Evolutionary conservation across 2,113 vertebrate species (phyloP).

Genomic region (Coptodon bakossiorum): DNA sequence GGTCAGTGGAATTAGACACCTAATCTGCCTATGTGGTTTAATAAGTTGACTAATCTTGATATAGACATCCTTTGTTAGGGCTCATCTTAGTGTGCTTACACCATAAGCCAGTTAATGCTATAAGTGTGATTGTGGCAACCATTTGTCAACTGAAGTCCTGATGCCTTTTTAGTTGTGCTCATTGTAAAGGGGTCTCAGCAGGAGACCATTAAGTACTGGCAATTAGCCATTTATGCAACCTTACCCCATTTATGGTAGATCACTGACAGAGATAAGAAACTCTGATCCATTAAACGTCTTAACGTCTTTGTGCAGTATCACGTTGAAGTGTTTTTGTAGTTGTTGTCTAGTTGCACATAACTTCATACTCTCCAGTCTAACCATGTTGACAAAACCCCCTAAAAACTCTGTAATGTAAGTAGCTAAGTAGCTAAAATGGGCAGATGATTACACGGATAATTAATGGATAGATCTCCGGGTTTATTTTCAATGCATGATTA

Average conservation of each 20-base stretch:
- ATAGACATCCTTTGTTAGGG: slow-evolving; percentile 70
- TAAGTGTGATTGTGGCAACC: slow-evolving; percentile 60
- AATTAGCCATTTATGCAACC: slow-evolving; percentile 44
- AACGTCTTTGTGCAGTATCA: slow-evolving; percentile 1
- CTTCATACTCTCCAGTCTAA: neutral
- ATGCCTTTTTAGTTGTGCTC: slow-evolving; percentile 20
- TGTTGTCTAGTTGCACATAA: neutral
- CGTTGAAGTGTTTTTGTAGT: neutral
- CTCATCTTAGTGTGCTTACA: slow-evolving; percentile 62
- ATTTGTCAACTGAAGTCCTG: slow-evolving; percentile 39
- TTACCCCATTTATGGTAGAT: slow-evolving; percentile 1
- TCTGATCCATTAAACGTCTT: slow-evolving; percentile 54
- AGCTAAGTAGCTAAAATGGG: neutral
- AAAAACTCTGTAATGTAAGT: fast-evolving
- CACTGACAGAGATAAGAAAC: slow-evolving; percentile 34
- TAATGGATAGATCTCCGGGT: fast-evolving
- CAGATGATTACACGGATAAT: neutral
- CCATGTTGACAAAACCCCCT: neutral
- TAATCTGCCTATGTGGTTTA: slow-evolving; percentile 84
- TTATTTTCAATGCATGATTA: neutral
- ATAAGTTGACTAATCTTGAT: slow-evolving; percentile 77
- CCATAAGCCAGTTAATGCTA: slow-evolving; percentile 64
- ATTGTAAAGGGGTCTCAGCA: slow-evolving; percentile 24
- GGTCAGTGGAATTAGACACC: slow-evolving; percentile 80
- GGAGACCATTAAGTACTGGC: slow-evolving; percentile 39